Evolutionary conservation across 2,797 vertebrate species (phyloP).

Genomic region (Galago senegalensis): DNA sequence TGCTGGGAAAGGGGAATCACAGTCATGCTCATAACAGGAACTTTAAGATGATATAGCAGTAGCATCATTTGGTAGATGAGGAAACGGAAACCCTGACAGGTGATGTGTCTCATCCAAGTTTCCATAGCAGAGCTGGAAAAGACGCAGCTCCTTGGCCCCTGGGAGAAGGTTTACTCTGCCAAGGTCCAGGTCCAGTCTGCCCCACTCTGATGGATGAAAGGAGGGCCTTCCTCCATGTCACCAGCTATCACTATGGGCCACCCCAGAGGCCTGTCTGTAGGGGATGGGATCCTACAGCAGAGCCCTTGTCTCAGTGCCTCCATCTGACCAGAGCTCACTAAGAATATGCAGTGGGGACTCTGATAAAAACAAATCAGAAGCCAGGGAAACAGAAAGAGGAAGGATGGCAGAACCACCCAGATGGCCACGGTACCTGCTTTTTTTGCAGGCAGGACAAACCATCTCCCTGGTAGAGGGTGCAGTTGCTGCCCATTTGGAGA

Average conservation of each 20-base stretch:
- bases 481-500: neutral
- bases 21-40: neutral
- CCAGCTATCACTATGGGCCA: neutral
- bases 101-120: neutral
- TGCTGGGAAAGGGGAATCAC: neutral
- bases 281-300: neutral
- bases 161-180: neutral
- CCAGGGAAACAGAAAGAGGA: neutral
- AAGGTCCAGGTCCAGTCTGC: neutral
- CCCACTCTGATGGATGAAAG: neutral
- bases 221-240: neutral
- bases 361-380: neutral
- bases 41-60: neutral
- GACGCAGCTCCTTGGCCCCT: neutral
- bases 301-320: neutral
- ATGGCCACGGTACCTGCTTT: neutral
- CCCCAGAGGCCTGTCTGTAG: neutral
- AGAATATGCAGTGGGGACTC: neutral
- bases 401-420: neutral
- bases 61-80: neutral
- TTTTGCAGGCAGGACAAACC: neutral
- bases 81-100: neutral
- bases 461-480: neutral
- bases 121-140: neutral
- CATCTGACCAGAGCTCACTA: neutral